Evolutionary conservation across 2,888 invertebrate genomes (phyloP).

Genomic region (Dryadula phaetusa): DNA sequence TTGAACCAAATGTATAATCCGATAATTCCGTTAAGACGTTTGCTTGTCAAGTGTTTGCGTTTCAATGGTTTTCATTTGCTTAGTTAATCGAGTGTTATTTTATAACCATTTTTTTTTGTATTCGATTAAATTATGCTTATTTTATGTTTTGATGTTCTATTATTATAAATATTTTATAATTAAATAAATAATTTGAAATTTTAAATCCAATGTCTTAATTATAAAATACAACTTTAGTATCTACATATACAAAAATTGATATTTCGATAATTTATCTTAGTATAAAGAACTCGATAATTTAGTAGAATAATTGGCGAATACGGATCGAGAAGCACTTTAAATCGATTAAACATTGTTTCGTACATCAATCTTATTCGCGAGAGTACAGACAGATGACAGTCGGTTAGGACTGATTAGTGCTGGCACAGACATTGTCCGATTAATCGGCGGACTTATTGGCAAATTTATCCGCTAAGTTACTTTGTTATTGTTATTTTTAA

Average conservation of each 20-base stretch:
- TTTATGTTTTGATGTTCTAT: neutral
- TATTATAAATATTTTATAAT: too few relatives aligned
- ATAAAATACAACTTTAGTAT: too few relatives aligned
- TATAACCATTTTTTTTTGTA: too few relatives aligned
- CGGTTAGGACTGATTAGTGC: constrained; percentile 58
- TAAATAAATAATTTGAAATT: too few relatives aligned
- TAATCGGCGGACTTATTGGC: constrained; percentile 54
- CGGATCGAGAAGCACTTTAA: constrained; percentile 29
- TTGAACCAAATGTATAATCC: constrained; percentile 53
- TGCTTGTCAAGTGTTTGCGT: neutral
- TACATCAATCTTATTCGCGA: constrained; percentile 46
- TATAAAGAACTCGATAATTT: neutral
- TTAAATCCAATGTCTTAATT: too few relatives aligned
- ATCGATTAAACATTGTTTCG: constrained; percentile 42
- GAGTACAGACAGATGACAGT: constrained; percentile 46
- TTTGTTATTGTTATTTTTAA: too few relatives aligned
- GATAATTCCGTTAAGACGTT: constrained; percentile 25
- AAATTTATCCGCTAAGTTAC: constrained; percentile 56
- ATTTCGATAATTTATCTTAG: neutral
- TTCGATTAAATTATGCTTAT: neutral
- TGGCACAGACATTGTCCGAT: constrained; percentile 56
- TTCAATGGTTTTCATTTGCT: neutral
- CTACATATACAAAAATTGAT: neutral
- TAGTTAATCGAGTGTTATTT: too few relatives aligned
- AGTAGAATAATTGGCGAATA: constrained; percentile 12